Base-by-base conservation (phyloP, 2,113 vertebrate species). In the Pagrus major region DNA sequence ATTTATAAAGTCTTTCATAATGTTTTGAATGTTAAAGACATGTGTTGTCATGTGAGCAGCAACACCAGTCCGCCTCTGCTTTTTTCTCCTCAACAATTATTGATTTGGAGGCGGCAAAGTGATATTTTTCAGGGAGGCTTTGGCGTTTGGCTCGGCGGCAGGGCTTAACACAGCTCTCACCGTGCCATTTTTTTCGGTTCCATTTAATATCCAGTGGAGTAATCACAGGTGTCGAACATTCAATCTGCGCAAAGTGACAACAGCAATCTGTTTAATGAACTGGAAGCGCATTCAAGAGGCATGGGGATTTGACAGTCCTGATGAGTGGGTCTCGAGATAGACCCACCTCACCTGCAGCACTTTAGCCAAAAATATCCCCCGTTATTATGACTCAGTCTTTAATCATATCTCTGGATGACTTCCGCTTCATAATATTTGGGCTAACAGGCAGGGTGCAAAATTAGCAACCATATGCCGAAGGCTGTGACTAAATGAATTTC, bases 231-330 rank as follows among this genome's bases (percentile, higher is more conserved):
- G 39, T 49, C 9, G 16, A 42, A 74, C 33, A 47, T 39, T 58
- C 16, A 47, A 5, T 29, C 68, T 8, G 58, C 2, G n/a, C 59
- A 42, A 33, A 54, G 58, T 31, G 20, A 46, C 18, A 29, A 73
- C 44, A 78, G 15, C 70, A 56, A 49, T 59, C 56, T 71, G 31
- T 78, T 61, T 55, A 66, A 66, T 60, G 65, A 65, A 61, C 58
- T 70, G 31, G 70, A 66, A 33, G 49, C 21, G 20, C 11, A 55
- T 39, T 16, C 49, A 49, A 15, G 10, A 31, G 35, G 9, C 42
- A 21, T 7, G 16, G 20, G 14, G 54, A 64, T 42, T 14, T 68
- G 65, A 61, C 37, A 14, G 31, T 39, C 31, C 31, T 56, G 46
- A 76, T 61, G 59, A 21, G 37, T n/a, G 6, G 14, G 20, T 39